Evolutionary conservation across 2,888 invertebrate genomes (phyloP).

Genomic region (Omphaloscelis lunosa): DNA sequence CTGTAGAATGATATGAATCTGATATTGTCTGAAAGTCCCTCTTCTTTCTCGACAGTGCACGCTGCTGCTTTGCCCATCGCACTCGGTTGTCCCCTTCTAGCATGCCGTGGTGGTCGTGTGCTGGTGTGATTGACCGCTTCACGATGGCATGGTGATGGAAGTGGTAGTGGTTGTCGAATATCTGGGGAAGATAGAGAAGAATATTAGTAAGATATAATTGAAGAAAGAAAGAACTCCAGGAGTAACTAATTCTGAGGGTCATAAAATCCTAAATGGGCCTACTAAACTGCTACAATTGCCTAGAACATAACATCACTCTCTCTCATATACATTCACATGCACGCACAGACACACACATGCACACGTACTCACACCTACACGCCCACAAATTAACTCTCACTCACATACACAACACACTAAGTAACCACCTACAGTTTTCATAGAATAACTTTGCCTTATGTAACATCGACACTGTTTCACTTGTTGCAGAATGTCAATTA

Average conservation of each 20-base stretch:
- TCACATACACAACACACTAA: too few relatives aligned
- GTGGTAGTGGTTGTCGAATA: conserved; percentile 96
- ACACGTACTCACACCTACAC: too few relatives aligned
- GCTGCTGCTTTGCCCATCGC: conserved; percentile 96
- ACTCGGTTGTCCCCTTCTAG: conserved; percentile 94
- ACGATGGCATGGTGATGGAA: conserved; percentile 95
- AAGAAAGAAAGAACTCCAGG: too few relatives aligned
- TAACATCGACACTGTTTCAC: too few relatives aligned
- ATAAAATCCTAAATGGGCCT: background rate
- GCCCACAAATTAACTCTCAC: too few relatives aligned
- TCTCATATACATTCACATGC: too few relatives aligned
- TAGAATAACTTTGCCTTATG: too few relatives aligned
- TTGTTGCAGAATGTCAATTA: too few relatives aligned
- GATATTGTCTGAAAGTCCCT: conserved; percentile 92
- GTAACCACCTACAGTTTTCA: too few relatives aligned
- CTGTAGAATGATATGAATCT: conserved; percentile 77
- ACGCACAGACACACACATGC: too few relatives aligned
- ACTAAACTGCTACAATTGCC: too few relatives aligned
- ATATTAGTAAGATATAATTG: background rate
- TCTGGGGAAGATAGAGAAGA: conserved; percentile 90
- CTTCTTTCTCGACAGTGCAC: conserved; percentile 94
- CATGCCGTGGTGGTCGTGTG: conserved; percentile 93
- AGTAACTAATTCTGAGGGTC: background rate
- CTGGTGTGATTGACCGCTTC: conserved; percentile 94
- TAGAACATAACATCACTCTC: background rate